Evolutionary conservation across 2,797 vertebrate genomes (phyloP).

Genomic region (Garrulus glandarius): DNA sequence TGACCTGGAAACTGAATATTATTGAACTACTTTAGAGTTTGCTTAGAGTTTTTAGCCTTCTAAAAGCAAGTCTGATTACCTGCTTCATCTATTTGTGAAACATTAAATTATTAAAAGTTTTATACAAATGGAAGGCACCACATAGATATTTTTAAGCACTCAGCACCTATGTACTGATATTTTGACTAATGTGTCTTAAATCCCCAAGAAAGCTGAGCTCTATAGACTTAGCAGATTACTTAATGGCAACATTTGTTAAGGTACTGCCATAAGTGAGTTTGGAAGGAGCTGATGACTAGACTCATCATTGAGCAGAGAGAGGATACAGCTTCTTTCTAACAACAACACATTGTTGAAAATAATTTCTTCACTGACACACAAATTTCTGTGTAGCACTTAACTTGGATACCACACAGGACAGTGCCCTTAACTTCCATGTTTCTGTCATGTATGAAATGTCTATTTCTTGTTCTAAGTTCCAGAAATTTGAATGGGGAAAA

Average conservation of each 20-base stretch:
- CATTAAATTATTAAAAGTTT: slow-evolving; percentile 28
- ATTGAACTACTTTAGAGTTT: not conserved
- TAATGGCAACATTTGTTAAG: slow-evolving; percentile 13
- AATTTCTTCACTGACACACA: slow-evolving; percentile 37
- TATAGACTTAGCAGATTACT: slow-evolving; percentile 18
- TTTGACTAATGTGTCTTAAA: not conserved
- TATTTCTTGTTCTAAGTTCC: slow-evolving; percentile 59
- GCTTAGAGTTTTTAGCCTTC: not conserved
- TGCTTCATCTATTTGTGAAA: not conserved
- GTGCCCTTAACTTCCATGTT: slow-evolving; percentile 33
- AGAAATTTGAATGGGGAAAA: slow-evolving; percentile 37
- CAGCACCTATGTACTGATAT: not conserved
- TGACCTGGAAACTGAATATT: not conserved
- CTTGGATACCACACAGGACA: slow-evolving; percentile 6
- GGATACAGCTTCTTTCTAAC: not conserved
- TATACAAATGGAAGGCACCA: not conserved
- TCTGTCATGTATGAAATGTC: slow-evolving; percentile 14
- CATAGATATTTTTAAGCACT: not conserved
- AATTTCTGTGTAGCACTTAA: slow-evolving; percentile 47
- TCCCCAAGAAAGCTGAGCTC: slow-evolving; percentile 4
- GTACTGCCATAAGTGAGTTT: slow-evolving; percentile 8
- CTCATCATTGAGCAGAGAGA: not conserved
- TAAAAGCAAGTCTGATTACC: not conserved
- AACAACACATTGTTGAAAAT: not conserved
- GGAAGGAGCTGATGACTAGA: not conserved